Base-by-base conservation (phyloP, 2,113 vertebrate species). In the Cercocebus atys region DNA sequence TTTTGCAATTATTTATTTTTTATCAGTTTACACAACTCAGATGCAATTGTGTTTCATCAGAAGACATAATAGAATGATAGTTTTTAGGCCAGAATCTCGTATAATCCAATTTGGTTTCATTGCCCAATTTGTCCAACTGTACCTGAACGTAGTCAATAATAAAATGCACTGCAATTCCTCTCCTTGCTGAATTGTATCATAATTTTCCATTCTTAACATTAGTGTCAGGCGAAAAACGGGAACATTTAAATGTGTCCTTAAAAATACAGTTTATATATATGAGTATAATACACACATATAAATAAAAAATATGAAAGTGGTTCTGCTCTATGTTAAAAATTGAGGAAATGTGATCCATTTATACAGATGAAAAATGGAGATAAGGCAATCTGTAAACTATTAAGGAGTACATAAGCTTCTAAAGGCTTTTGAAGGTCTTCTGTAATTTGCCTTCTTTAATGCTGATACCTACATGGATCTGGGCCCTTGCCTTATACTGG, bases 31-130 rank as follows among this genome's bases (percentile, higher is more conserved):
- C 61, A 88, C 85, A 97, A 97, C 93, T 97, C 90, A 97, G 98
- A 98, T 72, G 66, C 38, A 97, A 96, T 95, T 98, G 93, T 94
- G 22, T 97, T 98, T 98, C 98, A 98, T 98, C 93, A 97, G 89
- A 97, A 97, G 55, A 88, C 57, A 82, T 94, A 98, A 96, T 13
- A 97, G 93, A 98, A 57, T 90, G 80, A 85, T 96, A 75, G 68
- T 94, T 98, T 96, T 92, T 97, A 98, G 97, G 88, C 89, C 95
- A 98, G 82, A 30, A 96, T 85, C 43, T 95, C 90, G 78, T 70
- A 82, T 97, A 98, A 98, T 86, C 89, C 87, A 98, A 98, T 98
- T 98, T 97, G 97, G 90, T 97, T 98, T 75, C 92, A 97, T 98
- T 98, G 98, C 4, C 7, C 94, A 97, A 97, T 98, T 98, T 98